Evolutionary conservation across 1,140 invertebrate species (phyloP).

Genomic region (Drosophila pruinosa): DNA sequence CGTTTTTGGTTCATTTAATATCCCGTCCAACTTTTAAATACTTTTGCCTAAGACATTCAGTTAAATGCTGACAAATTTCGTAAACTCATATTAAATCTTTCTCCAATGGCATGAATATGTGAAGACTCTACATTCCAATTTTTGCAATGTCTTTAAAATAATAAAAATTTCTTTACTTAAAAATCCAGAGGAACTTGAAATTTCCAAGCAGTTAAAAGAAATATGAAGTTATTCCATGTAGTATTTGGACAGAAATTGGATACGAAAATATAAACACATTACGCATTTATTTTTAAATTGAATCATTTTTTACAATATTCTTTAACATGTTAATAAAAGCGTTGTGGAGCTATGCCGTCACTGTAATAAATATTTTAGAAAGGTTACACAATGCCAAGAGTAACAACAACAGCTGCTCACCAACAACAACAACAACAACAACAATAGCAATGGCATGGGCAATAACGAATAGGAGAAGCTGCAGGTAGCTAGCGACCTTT

Average conservation of each 20-base stretch:
- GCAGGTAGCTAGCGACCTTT: conserved; percentile 23
- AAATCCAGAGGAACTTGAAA: background rate
- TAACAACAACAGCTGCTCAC: conserved; percentile 7
- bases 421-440: conserved; percentile 7
- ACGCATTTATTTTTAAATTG: background rate
- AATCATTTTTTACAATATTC: conserved; percentile 39
- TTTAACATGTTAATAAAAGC: conserved; percentile 53
- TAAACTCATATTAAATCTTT: too few species aligned
- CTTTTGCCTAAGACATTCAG: too few species aligned
- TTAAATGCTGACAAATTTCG: too few species aligned
- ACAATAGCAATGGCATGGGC: background rate
- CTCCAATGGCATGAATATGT: too few species aligned
- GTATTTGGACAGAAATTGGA: conserved; percentile 1
- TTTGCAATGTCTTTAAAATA: too few species aligned
- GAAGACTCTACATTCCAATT: too few species aligned
- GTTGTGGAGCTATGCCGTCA: conserved; percentile 15
- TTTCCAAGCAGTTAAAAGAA: background rate
- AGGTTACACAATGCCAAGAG: conserved; percentile 46
- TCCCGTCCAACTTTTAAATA: too few species aligned
- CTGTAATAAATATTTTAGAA: conserved; percentile 65
- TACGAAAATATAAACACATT: background rate
- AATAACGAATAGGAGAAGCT: conserved; percentile 14
- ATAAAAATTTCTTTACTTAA: too few species aligned
- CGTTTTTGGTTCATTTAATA: too few species aligned
- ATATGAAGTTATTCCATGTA: background rate